Base-by-base conservation (phyloP, 2,113 vertebrate species). In the Cyrtonyx montezumae region DNA sequence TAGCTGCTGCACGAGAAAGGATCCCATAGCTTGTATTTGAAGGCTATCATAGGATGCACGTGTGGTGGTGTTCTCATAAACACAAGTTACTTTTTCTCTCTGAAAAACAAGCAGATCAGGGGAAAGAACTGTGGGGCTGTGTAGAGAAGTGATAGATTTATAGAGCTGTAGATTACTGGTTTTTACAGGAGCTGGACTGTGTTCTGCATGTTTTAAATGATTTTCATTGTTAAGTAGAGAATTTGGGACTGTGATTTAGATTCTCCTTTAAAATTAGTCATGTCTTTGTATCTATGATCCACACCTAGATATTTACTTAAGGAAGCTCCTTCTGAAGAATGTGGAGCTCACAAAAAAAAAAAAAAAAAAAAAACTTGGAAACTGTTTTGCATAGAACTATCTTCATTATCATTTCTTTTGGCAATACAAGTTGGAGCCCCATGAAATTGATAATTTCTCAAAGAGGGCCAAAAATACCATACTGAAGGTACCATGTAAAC, bases 321-420 rank as follows among this genome's bases (percentile, higher is more conserved):
- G 28, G 8, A 16, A 55, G 21, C 6, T 74, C 25, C 5, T 80
- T 86, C 34, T 67, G 45, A 78, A 88, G 23, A 67, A 32, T 12
- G 45, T 32, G 26, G 36, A 48, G 48, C 2, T 2, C 9, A 40
- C 4, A 36, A 19, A 76, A 46, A 91, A n/a, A n/a, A n/a, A n/a
- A n/a, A n/a, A n/a, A n/a, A n/a, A n/a, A n/a, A n/a, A n/a, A n/a
- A 66, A 28, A 1, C 6, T 46, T 12, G 1, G 3, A 6, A 68
- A 79, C 7, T 11, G 2, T 21, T 75, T 66, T 25, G 21, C 8
- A 5, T 30, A 48, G 7, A 67, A 21, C 1, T 25, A 6, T 4
- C 9, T 79, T 79, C 11, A 11, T 14, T 6, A 32, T 11, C 62
- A 6, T 40, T 69, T 7, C 2, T 4, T 84, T 59, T 68, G 7